Base-by-base conservation (phyloP, 2,888 invertebrate genomes). In the Cephonodes hylas region DNA sequence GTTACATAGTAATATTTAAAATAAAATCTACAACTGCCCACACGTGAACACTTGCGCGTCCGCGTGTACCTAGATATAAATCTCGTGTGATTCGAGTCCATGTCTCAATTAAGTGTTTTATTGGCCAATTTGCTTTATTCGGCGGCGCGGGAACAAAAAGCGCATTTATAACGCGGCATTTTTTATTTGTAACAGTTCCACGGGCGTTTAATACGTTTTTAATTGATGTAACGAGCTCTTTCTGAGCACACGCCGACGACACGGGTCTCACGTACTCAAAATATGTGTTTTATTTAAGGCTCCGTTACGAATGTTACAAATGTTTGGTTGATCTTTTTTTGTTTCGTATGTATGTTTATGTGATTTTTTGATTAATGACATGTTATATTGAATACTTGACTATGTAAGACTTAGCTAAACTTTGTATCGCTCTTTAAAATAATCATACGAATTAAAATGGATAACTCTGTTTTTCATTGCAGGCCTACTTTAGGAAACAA, bases 91-190 rank as follows among this genome's bases (percentile, higher is more conserved):
- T 75, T 76, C 76, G 74, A 70, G 77, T 77, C 71, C 73, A 85
- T 86, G 84, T 87, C 89, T 89, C 86, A 88, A 89, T 89, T 89
- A 88, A 81, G 75, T 60, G 69, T 72, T 80, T 85, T 83, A 85
- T 82, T 82, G 85, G 76, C 76, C 84, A 86, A 86, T 87, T 87
- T 79, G 79, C 79, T 66, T 64, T 63, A 65, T 62, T 58, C 64
- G 45, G 58, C 60, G 62, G 58, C 53, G 60, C 60, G 67, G 63
- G 62, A 69, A 67, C 66, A 69, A 72, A 74, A 71, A 67, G 66
- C 53, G 48, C 58, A 62, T 64, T 66, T 63, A 71, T 68, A 66
- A 62, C 38, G 38, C 23, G 10, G 58, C 53, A 38, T 46, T 63
- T 59, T 66, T 69, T 67, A 63, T 57, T 58, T 25, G 27, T 57